These are phyloP conservation scores for Antheraea pernyi DNA, from an alignment of 1,140 invertebrate species.

Conservation along the genomic window DNA sequence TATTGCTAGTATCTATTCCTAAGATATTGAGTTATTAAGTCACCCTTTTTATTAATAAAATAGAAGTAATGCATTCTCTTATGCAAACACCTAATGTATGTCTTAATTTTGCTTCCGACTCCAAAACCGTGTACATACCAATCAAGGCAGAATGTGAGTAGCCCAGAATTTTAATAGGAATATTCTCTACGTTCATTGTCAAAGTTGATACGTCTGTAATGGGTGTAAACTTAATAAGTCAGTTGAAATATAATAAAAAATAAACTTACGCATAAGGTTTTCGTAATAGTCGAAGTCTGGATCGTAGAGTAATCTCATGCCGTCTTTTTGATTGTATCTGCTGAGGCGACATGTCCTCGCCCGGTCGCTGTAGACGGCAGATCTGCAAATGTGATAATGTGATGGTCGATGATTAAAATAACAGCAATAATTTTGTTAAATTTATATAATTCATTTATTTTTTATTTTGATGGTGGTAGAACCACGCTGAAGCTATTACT, in stretches of 20 bases:
- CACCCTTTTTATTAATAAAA: too few species aligned
- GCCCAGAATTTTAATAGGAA: too few species aligned
- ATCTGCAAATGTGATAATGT: constrained; percentile 63
- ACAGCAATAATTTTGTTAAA: too few species aligned
- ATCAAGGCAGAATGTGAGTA: not conserved
- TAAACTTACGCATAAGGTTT: constrained; percentile 91
- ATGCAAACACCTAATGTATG: not conserved
- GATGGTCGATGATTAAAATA: too few species aligned
- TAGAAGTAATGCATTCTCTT: not conserved
- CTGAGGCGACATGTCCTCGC: constrained; percentile 91
- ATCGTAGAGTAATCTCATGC: constrained; percentile 93
- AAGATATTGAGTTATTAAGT: not conserved
- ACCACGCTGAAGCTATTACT: too few species aligned
- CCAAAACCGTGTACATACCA: not conserved
- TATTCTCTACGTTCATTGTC: too few species aligned
- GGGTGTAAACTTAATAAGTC: not conserved
- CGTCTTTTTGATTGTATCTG: constrained; percentile 91
- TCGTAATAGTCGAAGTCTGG: constrained; percentile 95
- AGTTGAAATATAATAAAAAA: not conserved
- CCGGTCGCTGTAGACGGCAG: constrained; percentile 92
- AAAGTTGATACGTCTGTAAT: not conserved
- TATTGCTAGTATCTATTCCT: not conserved
- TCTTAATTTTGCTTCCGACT: too few species aligned
- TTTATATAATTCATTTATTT: too few species aligned
- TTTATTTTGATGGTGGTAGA: too few species aligned